These are phyloP conservation scores for Sebastes steindachneri DNA, from an alignment of 2,797 vertebrate genomes.

Conservation along the genomic window DNA sequence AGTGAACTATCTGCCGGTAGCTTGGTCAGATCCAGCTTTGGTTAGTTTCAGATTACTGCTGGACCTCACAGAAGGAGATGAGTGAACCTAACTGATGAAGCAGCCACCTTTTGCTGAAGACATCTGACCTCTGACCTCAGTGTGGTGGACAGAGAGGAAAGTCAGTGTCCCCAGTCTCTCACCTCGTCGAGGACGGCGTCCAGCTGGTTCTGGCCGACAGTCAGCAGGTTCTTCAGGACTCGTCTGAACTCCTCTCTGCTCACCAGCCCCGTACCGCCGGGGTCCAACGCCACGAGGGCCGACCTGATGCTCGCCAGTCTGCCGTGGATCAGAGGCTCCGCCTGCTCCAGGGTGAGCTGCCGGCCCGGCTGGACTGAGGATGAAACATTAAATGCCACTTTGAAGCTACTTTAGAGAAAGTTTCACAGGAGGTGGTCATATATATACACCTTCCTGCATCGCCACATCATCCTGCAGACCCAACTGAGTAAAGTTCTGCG, in stretches of 20 bases:
- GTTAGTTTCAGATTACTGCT: too few relatives aligned
- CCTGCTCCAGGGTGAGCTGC: slow-evolving; percentile 56
- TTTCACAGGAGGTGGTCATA: background rate
- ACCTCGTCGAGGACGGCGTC: background rate
- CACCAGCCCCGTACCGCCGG: slow-evolving; percentile 57
- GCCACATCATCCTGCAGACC: too few relatives aligned
- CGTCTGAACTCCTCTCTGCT: slow-evolving; percentile 75
- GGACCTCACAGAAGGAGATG: too few relatives aligned
- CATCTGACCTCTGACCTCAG: background rate
- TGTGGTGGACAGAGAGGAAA: too few relatives aligned
- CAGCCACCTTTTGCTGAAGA: too few relatives aligned
- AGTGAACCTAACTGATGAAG: too few relatives aligned
- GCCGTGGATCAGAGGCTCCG: slow-evolving; percentile 71
- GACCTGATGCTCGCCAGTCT: slow-evolving; percentile 72
- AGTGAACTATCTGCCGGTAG: too few relatives aligned
- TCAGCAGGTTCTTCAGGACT: slow-evolving; percentile 61
- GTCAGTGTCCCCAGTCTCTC: background rate
- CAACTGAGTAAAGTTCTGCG: too few relatives aligned
- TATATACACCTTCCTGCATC: background rate
- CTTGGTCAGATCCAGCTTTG: too few relatives aligned
- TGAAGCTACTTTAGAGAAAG: background rate
- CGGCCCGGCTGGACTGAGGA: slow-evolving; percentile 50
- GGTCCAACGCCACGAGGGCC: slow-evolving; percentile 73
- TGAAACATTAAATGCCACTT: background rate
- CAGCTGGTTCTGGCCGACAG: slow-evolving; percentile 52